Conservation (phyloP, 1,140 invertebrate genomes). For the Triops cancriformis region DNA sequence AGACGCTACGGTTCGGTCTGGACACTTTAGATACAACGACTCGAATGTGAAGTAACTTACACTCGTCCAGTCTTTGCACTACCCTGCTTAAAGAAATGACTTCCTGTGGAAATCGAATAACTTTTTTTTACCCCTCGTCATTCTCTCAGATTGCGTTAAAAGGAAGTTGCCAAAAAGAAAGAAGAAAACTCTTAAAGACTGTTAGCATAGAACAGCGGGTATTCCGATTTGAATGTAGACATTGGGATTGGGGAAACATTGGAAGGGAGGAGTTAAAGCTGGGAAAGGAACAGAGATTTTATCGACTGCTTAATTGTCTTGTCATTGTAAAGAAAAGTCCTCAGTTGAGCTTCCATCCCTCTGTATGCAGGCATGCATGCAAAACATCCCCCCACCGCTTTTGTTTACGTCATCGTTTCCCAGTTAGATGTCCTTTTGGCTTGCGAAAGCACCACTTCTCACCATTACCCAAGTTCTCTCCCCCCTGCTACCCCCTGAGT, state of each 20-base stretch:
- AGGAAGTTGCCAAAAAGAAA: too few relatives aligned
- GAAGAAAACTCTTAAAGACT: too few relatives aligned
- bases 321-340: neutral
- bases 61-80: neutral
- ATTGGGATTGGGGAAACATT: neutral
- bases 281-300: neutral
- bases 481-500: neutral
- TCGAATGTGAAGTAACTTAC: neutral
- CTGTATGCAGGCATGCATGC: neutral
- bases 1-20: neutral
- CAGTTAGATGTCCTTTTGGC: slow-evolving; percentile 4
- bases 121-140: too few relatives aligned
- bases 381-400: neutral
- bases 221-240: neutral
- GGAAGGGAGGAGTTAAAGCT: neutral
- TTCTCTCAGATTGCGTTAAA: too few relatives aligned
- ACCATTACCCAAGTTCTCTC: neutral
- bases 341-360: neutral
- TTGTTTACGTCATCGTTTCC: slow-evolving; percentile 10
- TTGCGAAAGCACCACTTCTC: neutral
- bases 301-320: neutral
- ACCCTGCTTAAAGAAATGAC: neutral
- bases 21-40: neutral
- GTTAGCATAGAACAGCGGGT: neutral
- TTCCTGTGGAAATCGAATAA: too few relatives aligned